phyloP scores from a whole-genome alignment of 2,888 invertebrate genomes.

The Poecilobothrus nobilitatus region DNA sequence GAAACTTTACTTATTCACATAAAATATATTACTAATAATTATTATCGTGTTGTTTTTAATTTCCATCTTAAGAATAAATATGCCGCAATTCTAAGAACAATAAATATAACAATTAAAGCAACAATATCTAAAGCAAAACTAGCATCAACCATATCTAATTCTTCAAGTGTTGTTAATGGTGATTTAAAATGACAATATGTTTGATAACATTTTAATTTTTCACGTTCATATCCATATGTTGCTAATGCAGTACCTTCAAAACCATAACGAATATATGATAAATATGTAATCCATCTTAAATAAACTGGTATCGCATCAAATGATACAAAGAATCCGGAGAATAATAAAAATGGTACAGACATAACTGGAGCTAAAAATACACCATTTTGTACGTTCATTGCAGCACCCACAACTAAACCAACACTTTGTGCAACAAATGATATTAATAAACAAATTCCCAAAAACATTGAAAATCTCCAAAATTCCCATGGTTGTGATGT shows the following conservation, averaged over 20 bases:
- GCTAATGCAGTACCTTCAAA: slow-evolving; percentile 92
- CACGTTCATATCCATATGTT: slow-evolving; percentile 77
- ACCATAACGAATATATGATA: slow-evolving; percentile 90
- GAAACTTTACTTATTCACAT: too few relatives aligned
- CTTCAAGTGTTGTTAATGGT: slow-evolving; percentile 72
- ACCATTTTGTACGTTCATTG: slow-evolving; percentile 92
- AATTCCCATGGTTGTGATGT: slow-evolving; percentile 85
- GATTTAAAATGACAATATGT: slow-evolving; percentile 80
- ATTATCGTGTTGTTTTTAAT: slow-evolving; percentile 67
- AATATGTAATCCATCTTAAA: slow-evolving; percentile 88
- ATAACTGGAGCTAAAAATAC: slow-evolving; percentile 94
- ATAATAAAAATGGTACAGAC: slow-evolving; percentile 90
- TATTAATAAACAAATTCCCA: slow-evolving; percentile 77
- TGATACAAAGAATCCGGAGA: slow-evolving; percentile 95
- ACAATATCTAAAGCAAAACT: slow-evolving; percentile 71
- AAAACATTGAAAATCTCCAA: slow-evolving; percentile 78
- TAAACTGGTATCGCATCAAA: slow-evolving; percentile 94
- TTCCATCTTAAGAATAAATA: slow-evolving; percentile 84
- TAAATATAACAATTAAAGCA: slow-evolving; percentile 69
- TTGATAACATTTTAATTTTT: slow-evolving; percentile 72
- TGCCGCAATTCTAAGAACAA: slow-evolving; percentile 69
- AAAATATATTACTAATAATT: slow-evolving; percentile 14
- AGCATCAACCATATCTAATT: slow-evolving; percentile 75
- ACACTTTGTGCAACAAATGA: slow-evolving; percentile 94
- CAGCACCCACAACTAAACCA: slow-evolving; percentile 90